These are phyloP conservation scores for Oreochromis niloticus DNA, from an alignment of 2,113 vertebrate genomes.

Conservation along the genomic window DNA sequence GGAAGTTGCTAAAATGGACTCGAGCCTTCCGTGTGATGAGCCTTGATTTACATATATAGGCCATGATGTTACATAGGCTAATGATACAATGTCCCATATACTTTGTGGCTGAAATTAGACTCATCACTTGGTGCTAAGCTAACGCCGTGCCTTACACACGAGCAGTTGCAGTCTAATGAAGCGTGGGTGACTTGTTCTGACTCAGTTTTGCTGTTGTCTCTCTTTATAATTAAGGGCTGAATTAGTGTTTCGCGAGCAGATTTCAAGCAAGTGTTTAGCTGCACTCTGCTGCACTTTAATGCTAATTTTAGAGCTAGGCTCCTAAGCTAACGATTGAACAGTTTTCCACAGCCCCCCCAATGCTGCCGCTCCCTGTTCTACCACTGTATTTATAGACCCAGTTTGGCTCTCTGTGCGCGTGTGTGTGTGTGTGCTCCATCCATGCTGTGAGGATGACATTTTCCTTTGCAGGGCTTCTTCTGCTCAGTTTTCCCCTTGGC, in stretches of 20 bases:
- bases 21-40: background rate
- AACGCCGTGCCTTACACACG: background rate
- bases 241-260: background rate
- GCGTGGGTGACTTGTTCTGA: constrained; percentile 1
- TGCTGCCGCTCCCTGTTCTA: constrained; percentile 25
- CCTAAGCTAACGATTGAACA: constrained; percentile 35
- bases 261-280: background rate
- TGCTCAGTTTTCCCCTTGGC: constrained; percentile 46
- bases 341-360: constrained; percentile 40
- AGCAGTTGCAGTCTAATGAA: background rate
- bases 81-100: constrained; percentile 22
- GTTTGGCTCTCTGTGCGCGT: background rate
- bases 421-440: background rate
- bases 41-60: constrained; percentile 41
- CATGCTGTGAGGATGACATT: constrained; percentile 49
- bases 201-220: background rate
- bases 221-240: constrained; percentile 13
- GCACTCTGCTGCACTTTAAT: background rate
- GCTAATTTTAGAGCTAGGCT: constrained; percentile 32
- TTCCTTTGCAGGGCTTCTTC: constrained; percentile 6
- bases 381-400: constrained; percentile 37
- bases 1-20: constrained; percentile 25
- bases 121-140: background rate
- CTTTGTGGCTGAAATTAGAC: constrained; percentile 25
- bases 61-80: constrained; percentile 24